Evolutionary conservation across 1,140 invertebrate genomes (phyloP).

Genomic region (Chrysopa pallens): DNA sequence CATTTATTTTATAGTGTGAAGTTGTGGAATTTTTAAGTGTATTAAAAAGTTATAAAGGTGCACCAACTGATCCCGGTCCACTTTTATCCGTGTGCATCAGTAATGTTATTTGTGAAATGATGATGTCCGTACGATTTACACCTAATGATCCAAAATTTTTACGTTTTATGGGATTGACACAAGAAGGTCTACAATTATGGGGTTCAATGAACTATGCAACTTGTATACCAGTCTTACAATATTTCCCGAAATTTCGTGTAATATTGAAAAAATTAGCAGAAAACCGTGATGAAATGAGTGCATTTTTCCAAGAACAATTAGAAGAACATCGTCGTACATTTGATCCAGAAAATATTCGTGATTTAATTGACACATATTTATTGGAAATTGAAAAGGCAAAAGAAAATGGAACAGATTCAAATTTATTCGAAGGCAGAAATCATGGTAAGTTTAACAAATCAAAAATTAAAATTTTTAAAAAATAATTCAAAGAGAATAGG

Average conservation of each 20-base stretch:
- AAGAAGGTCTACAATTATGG: slow-evolving; percentile 76
- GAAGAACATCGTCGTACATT: slow-evolving; percentile 60
- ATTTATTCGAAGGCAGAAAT: slow-evolving; percentile 63
- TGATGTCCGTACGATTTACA: slow-evolving; percentile 74
- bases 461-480: slow-evolving; percentile 3
- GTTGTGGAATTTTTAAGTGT: slow-evolving; percentile 51
- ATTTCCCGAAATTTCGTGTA: slow-evolving; percentile 52
- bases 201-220: slow-evolving; percentile 42
- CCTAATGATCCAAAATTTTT: slow-evolving; percentile 55
- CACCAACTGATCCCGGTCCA: slow-evolving; percentile 48
- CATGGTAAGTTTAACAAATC: slow-evolving; percentile 34
- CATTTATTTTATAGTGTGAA: slow-evolving; percentile 37
- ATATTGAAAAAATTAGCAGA: slow-evolving; percentile 57
- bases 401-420: slow-evolving; percentile 43
- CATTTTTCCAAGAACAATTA: slow-evolving; percentile 67
- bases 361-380: slow-evolving; percentile 73
- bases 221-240: slow-evolving; percentile 49
- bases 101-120: slow-evolving; percentile 80
- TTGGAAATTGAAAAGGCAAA: slow-evolving; percentile 68
- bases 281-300: slow-evolving; percentile 67
- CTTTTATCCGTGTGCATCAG: slow-evolving; percentile 62
- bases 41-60: slow-evolving; percentile 35
- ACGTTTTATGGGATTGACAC: slow-evolving; percentile 63
- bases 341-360: slow-evolving; percentile 55
- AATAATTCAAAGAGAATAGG: slow-evolving; percentile 6